Percentiles rank a stretch among this genome's conserved stretches.
Conservation (phyloP, 2,113 vertebrate species). For the Ellobius talpinus region DNA sequence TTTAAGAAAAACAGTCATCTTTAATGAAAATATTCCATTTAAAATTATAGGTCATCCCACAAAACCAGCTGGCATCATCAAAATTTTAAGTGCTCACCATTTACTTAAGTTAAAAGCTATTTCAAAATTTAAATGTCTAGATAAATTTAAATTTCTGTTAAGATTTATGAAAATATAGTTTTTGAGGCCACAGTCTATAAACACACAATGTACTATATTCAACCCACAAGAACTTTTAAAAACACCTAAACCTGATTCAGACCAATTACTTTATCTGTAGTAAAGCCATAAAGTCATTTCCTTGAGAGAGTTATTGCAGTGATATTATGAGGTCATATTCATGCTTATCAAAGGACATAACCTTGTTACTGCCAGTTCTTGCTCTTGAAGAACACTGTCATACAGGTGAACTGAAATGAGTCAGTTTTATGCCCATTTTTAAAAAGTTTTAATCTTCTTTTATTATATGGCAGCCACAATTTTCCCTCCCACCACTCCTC, state of each 20-base stretch:
- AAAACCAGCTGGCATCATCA: conserved; percentile 58
- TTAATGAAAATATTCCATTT: conserved; percentile 28
- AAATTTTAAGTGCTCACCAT: conserved; percentile 47
- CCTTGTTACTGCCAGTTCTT: not conserved
- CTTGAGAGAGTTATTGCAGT: not conserved
- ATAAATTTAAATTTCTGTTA: conserved; percentile 7
- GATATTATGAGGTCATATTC: not conserved
- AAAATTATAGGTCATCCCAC: conserved; percentile 10
- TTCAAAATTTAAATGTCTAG: conserved; percentile 51
- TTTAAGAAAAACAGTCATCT: conserved; percentile 47
- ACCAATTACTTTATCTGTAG: not conserved
- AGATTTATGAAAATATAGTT: not conserved
- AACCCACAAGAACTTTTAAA: not conserved
- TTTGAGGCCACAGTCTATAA: not conserved
- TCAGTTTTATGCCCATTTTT: not conserved
- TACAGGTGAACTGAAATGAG: not conserved
- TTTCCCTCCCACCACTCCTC: not conserved
- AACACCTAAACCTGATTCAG: not conserved
- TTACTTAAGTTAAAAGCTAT: conserved; percentile 25
- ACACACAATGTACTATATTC: not conserved
- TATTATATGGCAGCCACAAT: not conserved
- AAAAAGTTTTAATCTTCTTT: not conserved
- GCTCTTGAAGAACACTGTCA: not conserved
- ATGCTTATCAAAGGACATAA: not conserved
- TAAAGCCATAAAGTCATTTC: not conserved